Evolutionary conservation across 2,888 invertebrate species (phyloP).

Genomic region (Heliconius cydno): DNA sequence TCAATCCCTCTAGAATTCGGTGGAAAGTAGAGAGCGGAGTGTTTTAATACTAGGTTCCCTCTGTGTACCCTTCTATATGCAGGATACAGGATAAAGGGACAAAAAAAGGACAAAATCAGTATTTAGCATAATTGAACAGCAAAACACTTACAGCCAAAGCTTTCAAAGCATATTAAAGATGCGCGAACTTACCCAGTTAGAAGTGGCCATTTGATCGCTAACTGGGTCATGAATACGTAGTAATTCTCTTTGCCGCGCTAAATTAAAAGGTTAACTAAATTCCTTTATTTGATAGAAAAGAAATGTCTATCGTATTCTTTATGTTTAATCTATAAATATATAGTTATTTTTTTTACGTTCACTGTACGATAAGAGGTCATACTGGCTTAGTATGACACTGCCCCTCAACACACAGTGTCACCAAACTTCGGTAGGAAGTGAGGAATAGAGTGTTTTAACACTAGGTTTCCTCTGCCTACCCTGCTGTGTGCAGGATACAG

Average conservation of each 20-base stretch:
- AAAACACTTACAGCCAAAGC: constrained; percentile 5
- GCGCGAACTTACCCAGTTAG: constrained; percentile 14
- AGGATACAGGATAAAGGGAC: too few relatives aligned
- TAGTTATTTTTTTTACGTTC: too few relatives aligned
- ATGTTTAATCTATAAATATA: not conserved
- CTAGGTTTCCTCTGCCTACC: too few relatives aligned
- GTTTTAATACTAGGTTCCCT: too few relatives aligned
- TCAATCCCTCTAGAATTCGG: too few relatives aligned
- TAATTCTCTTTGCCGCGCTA: constrained; percentile 66
- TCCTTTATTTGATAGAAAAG: constrained; percentile 25
- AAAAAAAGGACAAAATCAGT: not conserved
- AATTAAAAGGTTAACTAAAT: constrained; percentile 56
- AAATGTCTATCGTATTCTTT: not conserved
- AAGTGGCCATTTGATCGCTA: constrained; percentile 27
- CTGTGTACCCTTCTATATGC: too few relatives aligned
- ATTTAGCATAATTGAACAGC: not conserved
- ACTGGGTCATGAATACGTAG: constrained; percentile 49
- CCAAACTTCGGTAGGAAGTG: too few relatives aligned
- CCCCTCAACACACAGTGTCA: too few relatives aligned
- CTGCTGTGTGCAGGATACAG: too few relatives aligned
- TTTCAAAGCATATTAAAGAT: constrained; percentile 18
- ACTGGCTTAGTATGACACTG: not conserved
- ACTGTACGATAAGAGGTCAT: not conserved
- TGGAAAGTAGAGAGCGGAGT: too few relatives aligned
- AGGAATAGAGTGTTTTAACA: too few relatives aligned